Base-by-base conservation (phyloP, 1,140 invertebrate species). In the Antheraea pernyi region DNA sequence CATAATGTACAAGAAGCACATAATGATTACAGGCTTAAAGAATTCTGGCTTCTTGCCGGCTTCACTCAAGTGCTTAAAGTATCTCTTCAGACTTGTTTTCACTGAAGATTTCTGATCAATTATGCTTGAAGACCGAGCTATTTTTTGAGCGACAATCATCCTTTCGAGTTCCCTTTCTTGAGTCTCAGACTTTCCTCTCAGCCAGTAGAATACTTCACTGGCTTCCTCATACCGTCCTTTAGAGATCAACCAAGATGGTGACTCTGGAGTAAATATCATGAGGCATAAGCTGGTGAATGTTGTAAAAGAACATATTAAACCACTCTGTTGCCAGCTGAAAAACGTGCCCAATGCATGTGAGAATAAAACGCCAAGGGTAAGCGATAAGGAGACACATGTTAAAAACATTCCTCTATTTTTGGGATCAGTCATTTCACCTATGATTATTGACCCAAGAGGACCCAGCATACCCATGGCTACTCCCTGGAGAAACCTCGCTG, bases 401-500 rank as follows among this genome's bases (percentile, higher is more conserved):
- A 92, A 70, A 68, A 90, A 91, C 1, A 82, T 81, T 36, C 89
- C 89, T 30, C 90, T 73, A 48, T 89, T 89, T 30, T 73, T 86
- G 2, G 90, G 90, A 61, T 89, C 82, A n/a, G 89, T 91, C 84
- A 88, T 90, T 86, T 92, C 90, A n/a, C 85, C 89, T 4, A 92
- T 90, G 30, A 91, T 89, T 36, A 92, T 89, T 10, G 90, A 91
- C 0, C 89, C 86, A 0, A 92, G 67, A 7, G 90, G 87, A 16
- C 87, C 90, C 0, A 89, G 77, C 84, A 90, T 86, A 0, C 90
- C 90, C 89, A 92, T 91, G 13, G 90, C 78, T 3, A 92, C 68
- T 8, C 90, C 90, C 70, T 92, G 90, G 0, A 91, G 80, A 58
- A 89, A 86, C 18, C 90, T 77, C 0, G 82, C 89, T 0, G 74